phyloP scores from a whole-genome alignment of 2,797 vertebrate species.

The Podargus strigoides region DNA sequence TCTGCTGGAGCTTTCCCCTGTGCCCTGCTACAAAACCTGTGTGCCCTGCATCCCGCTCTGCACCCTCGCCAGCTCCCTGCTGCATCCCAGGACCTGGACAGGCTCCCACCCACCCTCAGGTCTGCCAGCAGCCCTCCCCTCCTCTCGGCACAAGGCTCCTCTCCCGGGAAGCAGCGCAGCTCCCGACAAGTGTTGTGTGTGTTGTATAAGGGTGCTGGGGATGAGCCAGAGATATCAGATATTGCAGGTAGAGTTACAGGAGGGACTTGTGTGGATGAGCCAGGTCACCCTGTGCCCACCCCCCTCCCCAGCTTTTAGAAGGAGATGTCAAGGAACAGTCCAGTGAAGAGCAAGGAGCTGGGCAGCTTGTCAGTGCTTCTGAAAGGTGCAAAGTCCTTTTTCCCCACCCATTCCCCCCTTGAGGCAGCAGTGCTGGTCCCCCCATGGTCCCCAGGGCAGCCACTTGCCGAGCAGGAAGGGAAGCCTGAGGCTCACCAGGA shows the following conservation, averaged over 20 bases:
- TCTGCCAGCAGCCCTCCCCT: not conserved
- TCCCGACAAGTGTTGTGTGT: fast-evolving
- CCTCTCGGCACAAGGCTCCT: not conserved
- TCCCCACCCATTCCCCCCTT: not conserved
- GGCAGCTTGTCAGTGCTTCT: not conserved
- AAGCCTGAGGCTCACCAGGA: not conserved
- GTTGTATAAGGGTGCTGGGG: not conserved
- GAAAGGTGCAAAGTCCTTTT: not conserved
- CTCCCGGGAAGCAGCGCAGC: not conserved
- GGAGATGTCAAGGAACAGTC: not conserved
- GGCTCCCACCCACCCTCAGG: fast-evolving
- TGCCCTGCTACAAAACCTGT: fast-evolving
- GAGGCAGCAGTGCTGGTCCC: not conserved
- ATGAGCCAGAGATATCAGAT: not conserved
- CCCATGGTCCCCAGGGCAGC: no score
- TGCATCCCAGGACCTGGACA: not conserved
- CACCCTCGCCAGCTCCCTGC: fast-evolving
- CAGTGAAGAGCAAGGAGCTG: not conserved
- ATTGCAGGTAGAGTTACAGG: not conserved
- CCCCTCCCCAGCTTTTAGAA: not conserved
- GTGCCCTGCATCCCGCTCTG: fast-evolving
- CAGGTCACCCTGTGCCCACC: not conserved
- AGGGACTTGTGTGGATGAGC: not conserved
- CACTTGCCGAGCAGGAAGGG: not conserved
- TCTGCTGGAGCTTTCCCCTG: not conserved